Percentiles rank a stretch among this genome's conserved stretches.
These are phyloP conservation scores for Andrena trimmerana DNA, from an alignment of 2,888 invertebrate genomes.

Conservation along the genomic window DNA sequence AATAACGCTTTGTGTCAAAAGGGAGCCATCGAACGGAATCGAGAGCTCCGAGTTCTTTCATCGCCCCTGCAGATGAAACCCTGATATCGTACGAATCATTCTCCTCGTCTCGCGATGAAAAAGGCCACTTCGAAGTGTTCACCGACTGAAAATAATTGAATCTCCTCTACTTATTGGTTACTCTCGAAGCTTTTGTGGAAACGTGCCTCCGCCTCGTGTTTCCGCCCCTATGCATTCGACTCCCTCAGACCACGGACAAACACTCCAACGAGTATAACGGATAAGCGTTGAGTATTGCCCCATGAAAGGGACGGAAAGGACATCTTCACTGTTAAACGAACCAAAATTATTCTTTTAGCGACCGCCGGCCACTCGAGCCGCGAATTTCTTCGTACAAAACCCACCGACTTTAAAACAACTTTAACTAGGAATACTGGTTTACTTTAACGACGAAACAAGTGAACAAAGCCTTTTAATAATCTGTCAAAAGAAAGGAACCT, in stretches of 20 bases:
- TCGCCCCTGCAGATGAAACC: constrained; percentile 30
- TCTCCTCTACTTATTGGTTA: constrained; percentile 59
- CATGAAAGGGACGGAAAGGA: constrained; percentile 34
- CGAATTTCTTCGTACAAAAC: not conserved
- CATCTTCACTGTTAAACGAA: constrained; percentile 32
- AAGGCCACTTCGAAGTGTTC: constrained; percentile 52
- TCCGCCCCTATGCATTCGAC: constrained; percentile 28
- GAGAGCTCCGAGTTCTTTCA: constrained; percentile 46
- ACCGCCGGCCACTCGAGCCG: not conserved
- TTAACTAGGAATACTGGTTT: too few relatives aligned
- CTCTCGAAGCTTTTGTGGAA: constrained; percentile 42
- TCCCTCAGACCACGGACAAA: constrained; percentile 43
- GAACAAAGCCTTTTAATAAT: too few relatives aligned
- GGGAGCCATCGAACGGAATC: constrained; percentile 34
- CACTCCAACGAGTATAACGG: constrained; percentile 47
- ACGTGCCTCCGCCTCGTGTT: constrained; percentile 31
- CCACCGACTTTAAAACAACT: too few relatives aligned
- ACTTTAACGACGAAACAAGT: too few relatives aligned
- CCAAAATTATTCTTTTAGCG: constrained; percentile 30
- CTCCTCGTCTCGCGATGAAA: constrained; percentile 42
- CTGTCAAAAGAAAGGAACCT: too few relatives aligned
- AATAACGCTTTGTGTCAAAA: constrained; percentile 40
- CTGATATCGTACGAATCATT: constrained; percentile 51
- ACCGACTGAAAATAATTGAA: constrained; percentile 64
- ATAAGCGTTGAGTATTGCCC: constrained; percentile 28